Base-by-base conservation (phyloP, 2,888 invertebrate genomes). In the Apamea crenata region DNA sequence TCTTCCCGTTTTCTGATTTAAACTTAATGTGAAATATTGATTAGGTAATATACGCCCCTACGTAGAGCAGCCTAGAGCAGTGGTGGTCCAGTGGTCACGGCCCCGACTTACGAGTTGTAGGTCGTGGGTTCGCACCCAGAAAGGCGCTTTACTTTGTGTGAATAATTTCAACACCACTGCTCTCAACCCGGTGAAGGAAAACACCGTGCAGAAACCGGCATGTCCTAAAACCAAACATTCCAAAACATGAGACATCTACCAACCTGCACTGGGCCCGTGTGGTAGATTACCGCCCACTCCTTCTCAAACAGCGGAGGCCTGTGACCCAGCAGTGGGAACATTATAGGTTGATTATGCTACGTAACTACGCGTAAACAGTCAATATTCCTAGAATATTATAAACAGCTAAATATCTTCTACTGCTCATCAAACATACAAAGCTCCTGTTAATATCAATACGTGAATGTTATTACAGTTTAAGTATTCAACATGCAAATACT, bases 401-500 rank as follows among this genome's bases (percentile, higher is more conserved):
- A 80, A 32, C 2, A 74, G n/a, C 25, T 63, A 16, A 32, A 21
- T 32, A 69, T 66, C 21, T 65, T 50, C 25, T 14, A 40, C 36
- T 59, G 18, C n/a, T 65, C 67, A 75, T 69, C 32, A 70, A 66
- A 70, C 32, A 56, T 44, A 50, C 36, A 69, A 59, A 67, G 68
- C 61, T 59, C 3, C 40, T 53, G 47, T 66, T 56, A 53, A 66
- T 66, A 53, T 66, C 29, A 53, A 71, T 50, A 53, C 36, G 14
- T 53, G 40, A 61, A 72, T 47, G 21, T 84, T 53, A 67, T 50
- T 67, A n/a, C 32, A 36, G 63, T 50, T 78, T 79, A 67, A 32
- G 81, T 66, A 76, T 84, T 73, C 61, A 66, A 32, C 65, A 63
- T 70, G 67, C 21, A 70, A 82, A 84, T 50, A 82, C 73, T 84